Conservation (phyloP, 2,113 vertebrate species). For the Oryzias curvinotus region DNA sequence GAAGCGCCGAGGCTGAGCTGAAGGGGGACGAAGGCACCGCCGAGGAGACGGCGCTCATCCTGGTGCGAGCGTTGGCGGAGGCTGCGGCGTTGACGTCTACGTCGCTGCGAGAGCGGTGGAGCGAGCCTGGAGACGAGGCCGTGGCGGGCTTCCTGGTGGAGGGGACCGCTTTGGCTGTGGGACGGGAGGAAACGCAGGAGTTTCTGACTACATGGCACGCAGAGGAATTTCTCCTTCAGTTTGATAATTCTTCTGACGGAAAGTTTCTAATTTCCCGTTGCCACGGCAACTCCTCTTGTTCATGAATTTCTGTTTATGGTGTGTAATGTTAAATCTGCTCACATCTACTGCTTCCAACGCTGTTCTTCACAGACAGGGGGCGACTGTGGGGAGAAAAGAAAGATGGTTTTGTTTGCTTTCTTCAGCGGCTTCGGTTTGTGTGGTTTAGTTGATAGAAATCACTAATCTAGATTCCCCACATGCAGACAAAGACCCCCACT, state of each 20-base stretch:
- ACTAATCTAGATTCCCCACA: too few relatives aligned
- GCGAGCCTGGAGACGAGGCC: constrained; percentile 67
- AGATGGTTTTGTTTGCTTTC: neutral
- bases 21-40: constrained; percentile 81
- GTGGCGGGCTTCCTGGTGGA: constrained; percentile 62
- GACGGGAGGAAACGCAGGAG: neutral
- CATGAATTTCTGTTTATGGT: too few relatives aligned
- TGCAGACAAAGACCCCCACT: too few relatives aligned
- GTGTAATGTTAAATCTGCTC: constrained; percentile 7
- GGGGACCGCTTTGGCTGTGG: constrained; percentile 60
- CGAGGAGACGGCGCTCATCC: constrained; percentile 80
- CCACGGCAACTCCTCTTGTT: too few relatives aligned
- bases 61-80: constrained; percentile 79
- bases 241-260: too few relatives aligned
- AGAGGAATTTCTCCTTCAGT: too few relatives aligned
- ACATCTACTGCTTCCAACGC: constrained; percentile 55
- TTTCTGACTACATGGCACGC: too few relatives aligned
- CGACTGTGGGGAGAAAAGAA: constrained; percentile 53
- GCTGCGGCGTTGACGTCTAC: constrained; percentile 90
- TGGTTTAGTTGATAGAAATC: too few relatives aligned
- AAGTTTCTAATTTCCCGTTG: too few relatives aligned
- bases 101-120: constrained; percentile 92
- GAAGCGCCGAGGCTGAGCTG: constrained; percentile 81
- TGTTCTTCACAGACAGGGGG: constrained; percentile 52
- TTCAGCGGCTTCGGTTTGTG: neutral